Evolutionary conservation across 2,888 invertebrate species (phyloP).

Genomic region (Thymelicus acteon): DNA sequence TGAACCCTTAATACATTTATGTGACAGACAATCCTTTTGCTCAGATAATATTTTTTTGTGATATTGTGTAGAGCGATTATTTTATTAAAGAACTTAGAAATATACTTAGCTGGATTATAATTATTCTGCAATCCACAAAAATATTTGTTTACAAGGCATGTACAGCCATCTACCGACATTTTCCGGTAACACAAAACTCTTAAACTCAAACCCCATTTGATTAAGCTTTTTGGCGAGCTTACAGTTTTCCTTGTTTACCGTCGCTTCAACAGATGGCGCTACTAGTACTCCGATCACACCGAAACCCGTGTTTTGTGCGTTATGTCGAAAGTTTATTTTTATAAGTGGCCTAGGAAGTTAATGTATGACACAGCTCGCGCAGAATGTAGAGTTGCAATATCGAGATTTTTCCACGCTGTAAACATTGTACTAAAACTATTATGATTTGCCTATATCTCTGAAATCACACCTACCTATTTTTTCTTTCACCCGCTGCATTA

Average conservation of each 20-base stretch:
- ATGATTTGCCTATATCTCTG: conserved; percentile 27
- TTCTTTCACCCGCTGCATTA: conserved; percentile 22
- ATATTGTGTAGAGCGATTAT: too few relatives aligned
- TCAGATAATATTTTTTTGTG: too few relatives aligned
- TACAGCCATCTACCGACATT: conserved; percentile 53
- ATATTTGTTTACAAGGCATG: conserved; percentile 15
- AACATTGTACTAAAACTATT: conserved; percentile 38
- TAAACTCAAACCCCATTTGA: conserved; percentile 45
- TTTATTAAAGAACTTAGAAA: too few relatives aligned
- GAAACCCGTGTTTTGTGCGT: conserved; percentile 43
- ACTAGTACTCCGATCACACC: conserved; percentile 41
- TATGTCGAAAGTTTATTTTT: conserved; percentile 76
- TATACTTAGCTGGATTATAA: too few relatives aligned
- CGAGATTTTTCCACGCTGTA: conserved; percentile 53
- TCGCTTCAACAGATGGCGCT: conserved; percentile 61
- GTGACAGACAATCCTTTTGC: too few relatives aligned
- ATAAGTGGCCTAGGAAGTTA: conserved; percentile 79
- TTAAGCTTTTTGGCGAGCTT: conserved; percentile 54
- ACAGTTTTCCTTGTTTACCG: conserved; percentile 56
- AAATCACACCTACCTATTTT: conserved; percentile 27
- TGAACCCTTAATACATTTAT: too few relatives aligned
- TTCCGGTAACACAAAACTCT: conserved; percentile 40
- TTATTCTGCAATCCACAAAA: too few relatives aligned
- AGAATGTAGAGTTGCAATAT: conserved; percentile 58
- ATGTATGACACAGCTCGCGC: conserved; percentile 58